phyloP scores from a whole-genome alignment of 1,140 invertebrate genomes.

The Mesaphorura yosii region DNA sequence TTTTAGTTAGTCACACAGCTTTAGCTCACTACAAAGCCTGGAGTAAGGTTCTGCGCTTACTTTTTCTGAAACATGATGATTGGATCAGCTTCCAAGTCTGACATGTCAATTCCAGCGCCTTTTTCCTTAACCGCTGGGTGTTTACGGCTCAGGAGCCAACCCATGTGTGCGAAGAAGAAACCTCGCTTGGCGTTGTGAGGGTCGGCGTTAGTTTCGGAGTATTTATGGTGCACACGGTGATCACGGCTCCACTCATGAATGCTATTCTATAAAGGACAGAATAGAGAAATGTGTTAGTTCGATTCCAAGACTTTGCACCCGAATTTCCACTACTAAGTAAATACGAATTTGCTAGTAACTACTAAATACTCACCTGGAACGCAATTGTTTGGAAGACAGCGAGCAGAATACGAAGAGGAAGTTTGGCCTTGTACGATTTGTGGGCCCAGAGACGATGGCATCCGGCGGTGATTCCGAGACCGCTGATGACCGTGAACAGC shows the following conservation, averaged over 20 bases:
- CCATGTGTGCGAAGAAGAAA: constrained; percentile 92
- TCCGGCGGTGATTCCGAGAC: constrained; percentile 69
- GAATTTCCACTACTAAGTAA: neutral
- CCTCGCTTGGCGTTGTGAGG: constrained; percentile 88
- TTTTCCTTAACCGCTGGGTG: constrained; percentile 80
- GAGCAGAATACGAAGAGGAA: constrained; percentile 61
- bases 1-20: too few species aligned
- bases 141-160: constrained; percentile 83
- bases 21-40: too few species aligned
- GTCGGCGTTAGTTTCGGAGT: constrained; percentile 88
- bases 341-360: neutral
- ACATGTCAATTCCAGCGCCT: constrained; percentile 72
- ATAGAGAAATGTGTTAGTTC: too few species aligned
- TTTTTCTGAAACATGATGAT: constrained; percentile 78
- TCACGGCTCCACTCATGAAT: constrained; percentile 86
- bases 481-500: constrained; percentile 34
- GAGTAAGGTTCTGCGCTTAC: too few species aligned
- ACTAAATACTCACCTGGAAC: constrained; percentile 52
- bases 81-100: constrained; percentile 71
- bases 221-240: constrained; percentile 94
- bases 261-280: constrained; percentile 55
- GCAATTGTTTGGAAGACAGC: constrained; percentile 64
- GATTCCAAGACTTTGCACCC: too few species aligned
- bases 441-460: constrained; percentile 83
- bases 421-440: constrained; percentile 69